Evolutionary conservation across 2,888 invertebrate species (phyloP), one percentile per base, ranked within the genome.

Genomic region (Anaspis maculata): DNA sequence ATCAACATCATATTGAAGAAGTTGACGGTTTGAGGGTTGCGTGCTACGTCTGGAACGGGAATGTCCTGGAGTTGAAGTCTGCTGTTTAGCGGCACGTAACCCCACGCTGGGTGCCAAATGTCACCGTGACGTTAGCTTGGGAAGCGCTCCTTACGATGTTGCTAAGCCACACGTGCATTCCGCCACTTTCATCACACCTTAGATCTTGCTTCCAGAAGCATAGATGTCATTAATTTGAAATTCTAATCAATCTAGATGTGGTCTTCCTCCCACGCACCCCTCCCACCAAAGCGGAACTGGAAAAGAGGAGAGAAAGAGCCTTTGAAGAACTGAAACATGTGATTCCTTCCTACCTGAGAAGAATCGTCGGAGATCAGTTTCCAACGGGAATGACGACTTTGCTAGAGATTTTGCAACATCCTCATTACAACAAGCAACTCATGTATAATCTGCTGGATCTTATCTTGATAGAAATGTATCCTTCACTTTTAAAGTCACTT

Each of bases 361-460:
- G 56, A 1, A 57, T 69, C 2, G 46, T 70, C 9, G 64, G 60
- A 1, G 37, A 48, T 11, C 60, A 72, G 0, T 49, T 69, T n/a
- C 27, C 42, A 30, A 46, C 45, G 2, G 70, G 72, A 26, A 61
- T 70, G 39, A 65, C 66, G 13, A 45, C 66, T n/a, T 42, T 76
- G 33, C 71, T 68, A 30, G 61, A 66, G 34, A 61, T 67, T 27
- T 50, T 70, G 25, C 71, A 78, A 61, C 63, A 69, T 39, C 76
- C 77, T 9, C 66, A 71, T 4, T 64, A 73, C 2, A 79, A 79
- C 46, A 79, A 79, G 61, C 76, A 64, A 77, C 65, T 90, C 46
- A 77, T 79, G 41, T 89, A 90, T 64, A 77, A 80, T 48, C 67
- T 90, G 31, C 62, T 91, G 46, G 92, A 92, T 61, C 70, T 82